A percentile compares a stretch with the other conserved stretches of the same genome.
These are phyloP conservation scores for Sitta carolinensis DNA, from an alignment of 2,797 vertebrate species.

Conservation along the genomic window DNA sequence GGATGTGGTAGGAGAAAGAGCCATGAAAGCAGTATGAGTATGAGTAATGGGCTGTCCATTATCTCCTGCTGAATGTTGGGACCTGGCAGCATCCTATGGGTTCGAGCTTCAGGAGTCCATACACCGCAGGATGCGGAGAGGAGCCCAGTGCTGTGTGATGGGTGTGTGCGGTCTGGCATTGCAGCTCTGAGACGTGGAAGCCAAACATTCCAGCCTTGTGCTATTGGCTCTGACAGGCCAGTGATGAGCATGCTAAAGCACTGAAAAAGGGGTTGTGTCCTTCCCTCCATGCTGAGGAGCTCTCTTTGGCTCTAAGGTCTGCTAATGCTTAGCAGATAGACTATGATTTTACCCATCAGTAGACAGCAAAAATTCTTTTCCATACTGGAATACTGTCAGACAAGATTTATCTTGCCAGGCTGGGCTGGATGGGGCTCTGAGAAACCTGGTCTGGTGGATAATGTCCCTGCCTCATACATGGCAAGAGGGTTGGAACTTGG, in stretches of 20 bases:
- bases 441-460: background rate
- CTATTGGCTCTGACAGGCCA: background rate
- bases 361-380: background rate
- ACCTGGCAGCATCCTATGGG: background rate
- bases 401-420: background rate
- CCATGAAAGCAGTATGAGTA: background rate
- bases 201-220: background rate
- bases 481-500: background rate
- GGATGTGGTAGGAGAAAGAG: background rate
- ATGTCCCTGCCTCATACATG: background rate
- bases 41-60: background rate
- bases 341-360: background rate
- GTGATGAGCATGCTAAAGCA: background rate
- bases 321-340: background rate
- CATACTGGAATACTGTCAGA: background rate
- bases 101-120: background rate
- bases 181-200: background rate
- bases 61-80: background rate
- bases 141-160: rapidly evolving
- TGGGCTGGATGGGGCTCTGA: background rate
- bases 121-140: rapidly evolving
- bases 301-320: background rate
- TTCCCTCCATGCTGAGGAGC: rapidly evolving
- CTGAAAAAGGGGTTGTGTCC: background rate
- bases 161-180: rapidly evolving